Conservation (phyloP, 1,140 invertebrate species). For the Globodera ellingtonae region DNA sequence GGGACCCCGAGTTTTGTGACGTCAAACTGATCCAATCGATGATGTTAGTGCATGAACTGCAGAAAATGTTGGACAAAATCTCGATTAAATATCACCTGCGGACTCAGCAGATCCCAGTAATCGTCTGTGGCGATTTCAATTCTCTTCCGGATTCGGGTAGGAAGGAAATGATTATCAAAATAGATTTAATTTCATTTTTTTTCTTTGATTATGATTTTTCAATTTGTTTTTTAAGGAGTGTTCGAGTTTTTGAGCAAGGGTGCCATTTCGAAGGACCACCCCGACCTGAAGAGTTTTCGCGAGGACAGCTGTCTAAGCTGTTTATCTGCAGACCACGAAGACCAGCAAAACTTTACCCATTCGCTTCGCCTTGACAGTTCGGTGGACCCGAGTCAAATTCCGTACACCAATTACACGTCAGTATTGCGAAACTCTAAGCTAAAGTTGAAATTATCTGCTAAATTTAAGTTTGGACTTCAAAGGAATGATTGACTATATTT, state of each 20-base stretch:
- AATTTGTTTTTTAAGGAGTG: slow-evolving; percentile 75
- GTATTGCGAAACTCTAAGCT: slow-evolving; percentile 60
- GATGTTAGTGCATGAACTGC: slow-evolving; percentile 91
- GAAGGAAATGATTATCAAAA: not conserved
- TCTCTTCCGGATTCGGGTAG: slow-evolving; percentile 92
- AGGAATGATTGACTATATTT: slow-evolving; percentile 99
- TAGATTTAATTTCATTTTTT: not conserved
- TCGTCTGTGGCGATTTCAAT: slow-evolving; percentile 98
- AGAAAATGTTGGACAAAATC: slow-evolving; percentile 60
- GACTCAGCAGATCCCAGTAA: slow-evolving; percentile 78
- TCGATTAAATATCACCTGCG: slow-evolving; percentile 28
- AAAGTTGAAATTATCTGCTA: not conserved
- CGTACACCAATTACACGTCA: slow-evolving; percentile 97
- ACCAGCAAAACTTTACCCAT: slow-evolving; percentile 71
- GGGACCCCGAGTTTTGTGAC: slow-evolving; percentile 99
- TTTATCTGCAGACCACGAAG: slow-evolving; percentile 43
- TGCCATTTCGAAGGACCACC: slow-evolving; percentile 83
- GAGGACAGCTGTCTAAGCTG: slow-evolving; percentile 81
- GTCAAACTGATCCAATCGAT: slow-evolving; percentile 99
- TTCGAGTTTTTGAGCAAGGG: slow-evolving; percentile 90
- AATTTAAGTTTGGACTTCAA: slow-evolving; percentile 91
- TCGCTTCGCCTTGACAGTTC: slow-evolving; percentile 90
- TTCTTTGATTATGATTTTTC: slow-evolving; percentile 10
- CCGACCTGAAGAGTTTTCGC: slow-evolving; percentile 93
- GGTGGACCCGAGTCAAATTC: slow-evolving; percentile 88